Evolutionary conservation across 2,113 vertebrate genomes (phyloP).

Genomic region (Ranitomeya imitator): DNA sequence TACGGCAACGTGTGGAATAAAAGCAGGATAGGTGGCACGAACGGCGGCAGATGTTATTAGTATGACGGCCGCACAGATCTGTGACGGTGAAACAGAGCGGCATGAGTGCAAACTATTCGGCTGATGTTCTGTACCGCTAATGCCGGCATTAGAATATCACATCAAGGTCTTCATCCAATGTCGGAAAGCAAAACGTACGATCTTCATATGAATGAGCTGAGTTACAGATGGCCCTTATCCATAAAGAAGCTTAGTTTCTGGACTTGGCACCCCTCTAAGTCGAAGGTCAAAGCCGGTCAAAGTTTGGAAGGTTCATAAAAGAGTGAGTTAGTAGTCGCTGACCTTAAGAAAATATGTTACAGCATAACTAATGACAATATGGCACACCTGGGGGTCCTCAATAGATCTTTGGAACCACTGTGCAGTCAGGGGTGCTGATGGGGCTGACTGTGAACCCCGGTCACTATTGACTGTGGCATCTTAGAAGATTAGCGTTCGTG

Average conservation of each 20-base stretch:
- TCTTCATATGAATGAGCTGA: neutral
- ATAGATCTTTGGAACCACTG: too few relatives aligned
- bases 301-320: too few relatives aligned
- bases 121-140: slow-evolving; percentile 13
- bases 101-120: neutral
- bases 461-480: too few relatives aligned
- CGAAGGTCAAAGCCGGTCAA: too few relatives aligned
- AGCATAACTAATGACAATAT: too few relatives aligned
- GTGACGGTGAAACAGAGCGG: slow-evolving; percentile 1
- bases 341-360: too few relatives aligned
- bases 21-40: neutral
- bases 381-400: too few relatives aligned
- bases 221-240: too few relatives aligned
- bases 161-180: neutral
- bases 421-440: too few relatives aligned
- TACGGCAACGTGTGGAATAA: neutral
- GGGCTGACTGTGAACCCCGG: too few relatives aligned
- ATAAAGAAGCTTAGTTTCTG: neutral
- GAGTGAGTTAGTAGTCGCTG: too few relatives aligned
- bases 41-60: slow-evolving; percentile 8
- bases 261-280: neutral
- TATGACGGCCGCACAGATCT: neutral
- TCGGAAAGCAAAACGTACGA: neutral
- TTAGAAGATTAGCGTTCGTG: too few relatives aligned
- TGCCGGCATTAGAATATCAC: neutral